These are phyloP conservation scores for Mugil cephalus DNA, from an alignment of 2,113 vertebrate species.

Conservation along the genomic window DNA sequence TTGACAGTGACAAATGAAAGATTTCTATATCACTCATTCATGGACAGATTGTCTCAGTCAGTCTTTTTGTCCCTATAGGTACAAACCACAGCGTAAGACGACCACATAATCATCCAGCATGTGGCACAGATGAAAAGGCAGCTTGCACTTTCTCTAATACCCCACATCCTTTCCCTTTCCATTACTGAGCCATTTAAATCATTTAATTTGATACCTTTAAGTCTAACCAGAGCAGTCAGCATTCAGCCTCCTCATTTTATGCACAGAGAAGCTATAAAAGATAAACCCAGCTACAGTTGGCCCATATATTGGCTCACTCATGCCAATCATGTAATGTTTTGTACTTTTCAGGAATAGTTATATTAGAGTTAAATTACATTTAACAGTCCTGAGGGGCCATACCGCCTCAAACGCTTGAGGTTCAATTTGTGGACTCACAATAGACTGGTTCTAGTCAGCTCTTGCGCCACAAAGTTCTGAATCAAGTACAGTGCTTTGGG, in stretches of 20 bases:
- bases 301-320: conserved; percentile 19
- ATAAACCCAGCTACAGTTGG: conserved; percentile 19
- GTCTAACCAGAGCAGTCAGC: conserved; percentile 10
- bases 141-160: neutral
- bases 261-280: conserved; percentile 26
- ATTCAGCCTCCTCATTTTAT: neutral
- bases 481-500: no score
- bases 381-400: no score
- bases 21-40: conserved; percentile 1
- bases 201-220: conserved; percentile 27
- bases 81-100: neutral
- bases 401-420: no score
- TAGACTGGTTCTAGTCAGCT: no score
- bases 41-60: neutral
- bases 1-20: conserved; percentile 7
- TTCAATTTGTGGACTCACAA: no score
- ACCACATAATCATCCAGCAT: neutral
- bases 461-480: no score
- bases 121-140: conserved; percentile 1
- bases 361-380: no score
- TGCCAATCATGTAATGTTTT: conserved; percentile 7
- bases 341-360: neutral
- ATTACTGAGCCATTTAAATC: conserved; percentile 9
- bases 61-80: neutral
- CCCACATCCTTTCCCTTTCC: neutral